Base-by-base conservation (phyloP, 2,797 vertebrate genomes). In the Eulemur coronatus region DNA sequence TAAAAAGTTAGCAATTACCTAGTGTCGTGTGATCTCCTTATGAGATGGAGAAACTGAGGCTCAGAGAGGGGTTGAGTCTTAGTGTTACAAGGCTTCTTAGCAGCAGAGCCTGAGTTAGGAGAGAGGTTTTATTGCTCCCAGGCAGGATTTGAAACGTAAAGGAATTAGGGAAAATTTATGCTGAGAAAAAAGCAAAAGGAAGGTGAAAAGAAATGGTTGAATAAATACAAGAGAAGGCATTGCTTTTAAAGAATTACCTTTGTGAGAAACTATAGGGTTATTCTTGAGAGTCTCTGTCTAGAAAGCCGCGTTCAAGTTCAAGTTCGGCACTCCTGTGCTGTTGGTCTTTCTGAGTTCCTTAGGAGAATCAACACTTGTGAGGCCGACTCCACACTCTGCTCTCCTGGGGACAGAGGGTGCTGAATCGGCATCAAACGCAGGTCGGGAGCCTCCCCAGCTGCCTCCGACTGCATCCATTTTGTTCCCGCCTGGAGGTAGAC, bases 281-380 rank as follows among this genome's bases (percentile, higher is more conserved):
- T 97, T 98, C 92, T 89, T 50, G 57, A 87, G 88, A 85, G 43
- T 78, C 80, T 94, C 67, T 88, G 95, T 89, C 97, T 93, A 88
- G 92, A 97, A 95, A 98, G 96, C 95, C 95, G 84, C 96, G 80
- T 94, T 97, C 90, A 96, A 94, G 80, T 94, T 97, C 90, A 96
- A 94, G 96, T 94, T 95, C 57, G 76, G 87, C 82, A 79, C 43
- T 63, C 15, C 46, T 35, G 26, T 79, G 69, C 63, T 55, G 5
- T 26, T 76, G n/a, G 41, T 84, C 65, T 92, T 57, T 4, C 73
- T 35, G 28, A 75, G 76, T 50, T 43, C 35, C 55, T 75, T 63
- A 8, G n/a, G 33, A 85, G 88, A 70, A 82, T 11, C n/a, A 15
- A 59, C 91, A 55, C n/a, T 41, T 26, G 43, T 11, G 80, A 63